Evolutionary conservation across 1,140 invertebrate genomes (phyloP), one percentile per base, ranked within the genome.

Genomic region (Philopotamus ludificatus): DNA sequence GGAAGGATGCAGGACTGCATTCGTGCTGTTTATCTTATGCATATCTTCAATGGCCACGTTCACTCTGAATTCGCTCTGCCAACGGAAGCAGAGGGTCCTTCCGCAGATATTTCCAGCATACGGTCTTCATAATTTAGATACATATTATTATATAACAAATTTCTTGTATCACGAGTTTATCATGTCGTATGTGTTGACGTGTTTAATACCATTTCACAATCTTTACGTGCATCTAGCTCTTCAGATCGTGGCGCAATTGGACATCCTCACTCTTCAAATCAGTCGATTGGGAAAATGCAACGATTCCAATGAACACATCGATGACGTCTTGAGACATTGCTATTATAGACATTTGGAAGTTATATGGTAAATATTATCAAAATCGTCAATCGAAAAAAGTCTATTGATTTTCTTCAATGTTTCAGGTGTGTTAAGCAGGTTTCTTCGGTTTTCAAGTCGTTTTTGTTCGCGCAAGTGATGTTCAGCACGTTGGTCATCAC

Each of bases 171-270:
- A 58, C 20, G 25, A 58, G 42, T 41, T 18, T 22, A 21, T 21
- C 8, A 9, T 58, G 7, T 26, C 23, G 1, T 58, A 58, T 44
- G 22, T 41, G 7, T 20, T 22, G 12, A 2, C 34, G 12, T 9
- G 54, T 3, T 23, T 58, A 15, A 26, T 58, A 2, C 54, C 54
- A 8, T 58, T 58, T 42, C 34, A 58, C 20, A 44, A 41, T n/a
- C 21, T 58, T 1, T 58, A 58, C 20, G 54, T 58, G 1, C 15
- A 12, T 9, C 25, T 44, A n/a, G 41, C 44, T 15, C 25, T 42
- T 34, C 54, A 58, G 12, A 8, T 58, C 18, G 39, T 58, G 3
- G 54, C 26, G 7, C 28, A 58, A 23, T 42, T 44, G n/a, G 22
- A 58, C 25, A 44, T 44, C 7, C n/a, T 58, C 7, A 21, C 22